Evolutionary conservation across 2,888 invertebrate genomes (phyloP).

Genomic region (Cetonia aurata): DNA sequence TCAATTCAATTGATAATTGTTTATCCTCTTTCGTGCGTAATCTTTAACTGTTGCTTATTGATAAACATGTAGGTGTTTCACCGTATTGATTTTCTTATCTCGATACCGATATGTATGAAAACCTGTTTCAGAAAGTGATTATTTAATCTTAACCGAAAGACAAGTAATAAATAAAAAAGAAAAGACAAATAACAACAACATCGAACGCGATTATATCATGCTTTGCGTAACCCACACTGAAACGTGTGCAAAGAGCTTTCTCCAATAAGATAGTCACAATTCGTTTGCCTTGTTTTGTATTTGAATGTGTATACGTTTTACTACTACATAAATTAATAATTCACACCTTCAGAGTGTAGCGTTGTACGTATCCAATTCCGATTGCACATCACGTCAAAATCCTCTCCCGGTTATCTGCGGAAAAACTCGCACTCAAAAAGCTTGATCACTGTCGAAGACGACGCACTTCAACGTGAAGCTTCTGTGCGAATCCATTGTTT

Average conservation of each 20-base stretch:
- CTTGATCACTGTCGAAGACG: constrained; percentile 53
- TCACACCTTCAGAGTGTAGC: constrained; percentile 38
- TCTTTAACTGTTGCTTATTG: constrained; percentile 17
- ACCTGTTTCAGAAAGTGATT: constrained; percentile 16
- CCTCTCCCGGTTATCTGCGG: constrained; percentile 14
- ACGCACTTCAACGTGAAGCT: constrained; percentile 62
- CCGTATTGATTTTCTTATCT: constrained; percentile 30
- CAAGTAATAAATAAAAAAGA: background rate
- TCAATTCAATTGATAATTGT: background rate
- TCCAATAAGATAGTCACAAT: constrained; percentile 51
- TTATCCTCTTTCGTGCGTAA: background rate
- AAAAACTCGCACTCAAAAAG: constrained; percentile 42
- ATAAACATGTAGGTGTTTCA: constrained; percentile 33
- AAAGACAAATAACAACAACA: constrained; percentile 37
- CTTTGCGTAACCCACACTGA: constrained; percentile 50
- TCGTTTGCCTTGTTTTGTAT: constrained; percentile 22
- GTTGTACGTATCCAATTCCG: constrained; percentile 39
- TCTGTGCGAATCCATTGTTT: constrained; percentile 60
- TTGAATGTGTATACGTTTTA: constrained; percentile 20
- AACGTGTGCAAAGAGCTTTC: constrained; percentile 51
- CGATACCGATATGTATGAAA: constrained; percentile 9
- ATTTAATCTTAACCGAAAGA: constrained; percentile 10
- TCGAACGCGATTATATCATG: constrained; percentile 49
- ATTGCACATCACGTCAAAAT: constrained; percentile 40
- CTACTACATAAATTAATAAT: constrained; percentile 27